A percentile compares a stretch with the other conserved stretches of the same genome.
These are phyloP conservation scores for Hexactinellida sp. DNA, from an alignment of 37 sponge, comb jelly and placozoan genomes.

Conservation along the genomic window DNA sequence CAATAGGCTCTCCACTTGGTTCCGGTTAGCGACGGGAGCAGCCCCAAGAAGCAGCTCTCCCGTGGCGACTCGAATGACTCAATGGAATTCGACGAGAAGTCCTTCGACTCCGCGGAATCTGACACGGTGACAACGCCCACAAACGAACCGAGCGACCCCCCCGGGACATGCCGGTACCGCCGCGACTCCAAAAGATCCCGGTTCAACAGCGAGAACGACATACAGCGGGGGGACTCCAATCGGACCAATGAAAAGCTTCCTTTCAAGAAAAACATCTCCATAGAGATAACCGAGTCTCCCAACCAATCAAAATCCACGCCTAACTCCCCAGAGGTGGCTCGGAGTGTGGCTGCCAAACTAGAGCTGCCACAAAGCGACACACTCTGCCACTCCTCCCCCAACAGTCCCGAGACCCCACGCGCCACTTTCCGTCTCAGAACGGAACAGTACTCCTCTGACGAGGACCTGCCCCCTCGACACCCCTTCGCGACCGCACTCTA, in stretches of 20 bases:
- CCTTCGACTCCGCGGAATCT: background rate
- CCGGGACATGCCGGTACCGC: background rate
- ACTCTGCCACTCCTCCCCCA: background rate
- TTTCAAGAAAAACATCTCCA: background rate
- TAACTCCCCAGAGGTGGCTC: background rate
- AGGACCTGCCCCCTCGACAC: background rate
- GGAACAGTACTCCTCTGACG: background rate
- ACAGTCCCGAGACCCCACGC: background rate
- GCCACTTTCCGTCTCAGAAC: background rate
- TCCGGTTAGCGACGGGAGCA: background rate
- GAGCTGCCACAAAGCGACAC: background rate
- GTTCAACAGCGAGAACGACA: background rate
- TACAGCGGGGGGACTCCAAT: background rate
- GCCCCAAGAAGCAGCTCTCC: background rate
- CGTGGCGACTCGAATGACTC: background rate
- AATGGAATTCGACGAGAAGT: background rate
- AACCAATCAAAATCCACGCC: conserved; percentile 15
- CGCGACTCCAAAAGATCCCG: background rate
- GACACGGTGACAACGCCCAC: background rate
- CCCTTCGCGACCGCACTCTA: background rate
- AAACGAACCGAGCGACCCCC: background rate
- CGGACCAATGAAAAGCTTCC: background rate
- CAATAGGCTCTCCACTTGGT: background rate
- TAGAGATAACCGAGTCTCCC: background rate
- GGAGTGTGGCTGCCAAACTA: background rate